Conservation (phyloP, 2,888 invertebrate genomes). For the Synergus japonicus region DNA sequence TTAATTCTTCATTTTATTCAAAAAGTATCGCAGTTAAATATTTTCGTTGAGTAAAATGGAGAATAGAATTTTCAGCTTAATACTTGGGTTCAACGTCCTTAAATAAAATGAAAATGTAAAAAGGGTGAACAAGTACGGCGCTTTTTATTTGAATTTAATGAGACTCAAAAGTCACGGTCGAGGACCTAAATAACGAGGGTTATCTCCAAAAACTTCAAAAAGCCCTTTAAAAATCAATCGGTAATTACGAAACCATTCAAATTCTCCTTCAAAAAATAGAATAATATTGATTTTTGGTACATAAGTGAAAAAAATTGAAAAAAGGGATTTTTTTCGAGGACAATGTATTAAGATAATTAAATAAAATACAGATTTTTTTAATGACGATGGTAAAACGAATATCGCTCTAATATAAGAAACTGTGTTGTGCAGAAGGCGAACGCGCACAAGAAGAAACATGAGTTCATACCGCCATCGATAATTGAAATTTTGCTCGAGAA, state of each 20-base stretch:
- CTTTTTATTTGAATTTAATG: not conserved
- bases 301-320: constrained; percentile 7
- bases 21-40: no score
- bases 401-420: constrained; percentile 6
- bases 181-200: constrained; percentile 14
- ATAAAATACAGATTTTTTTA: constrained; percentile 15
- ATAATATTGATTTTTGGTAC: not conserved
- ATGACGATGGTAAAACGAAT: constrained; percentile 14
- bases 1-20: no score
- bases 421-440: constrained; percentile 13
- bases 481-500: constrained; percentile 5
- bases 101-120: not conserved
- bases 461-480: constrained; percentile 29
- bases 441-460: constrained; percentile 2
- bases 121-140: not conserved
- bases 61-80: no score
- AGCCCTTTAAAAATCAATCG: not conserved
- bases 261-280: not conserved
- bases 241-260: constrained; percentile 21
- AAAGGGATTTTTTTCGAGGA: constrained; percentile 6
- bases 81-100: not conserved
- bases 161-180: not conserved
- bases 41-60: no score
- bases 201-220: constrained; percentile 14
- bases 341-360: constrained; percentile 10